These are phyloP conservation scores for Pionites leucogaster DNA, from an alignment of 2,113 vertebrate species.

Conservation along the genomic window DNA sequence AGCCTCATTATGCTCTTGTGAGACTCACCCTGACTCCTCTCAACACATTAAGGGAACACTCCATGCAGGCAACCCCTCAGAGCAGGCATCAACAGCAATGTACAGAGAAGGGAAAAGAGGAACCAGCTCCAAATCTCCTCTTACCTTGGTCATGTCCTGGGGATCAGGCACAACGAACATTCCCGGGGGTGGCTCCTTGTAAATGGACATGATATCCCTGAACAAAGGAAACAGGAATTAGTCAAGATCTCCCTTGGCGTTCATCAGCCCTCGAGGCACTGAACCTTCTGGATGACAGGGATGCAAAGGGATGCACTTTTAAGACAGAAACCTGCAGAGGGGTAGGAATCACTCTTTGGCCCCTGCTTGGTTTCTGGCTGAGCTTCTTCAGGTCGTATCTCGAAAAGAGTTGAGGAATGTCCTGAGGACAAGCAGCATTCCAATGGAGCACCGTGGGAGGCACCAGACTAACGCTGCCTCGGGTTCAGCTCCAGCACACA, in stretches of 20 bases:
- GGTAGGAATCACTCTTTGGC: background rate
- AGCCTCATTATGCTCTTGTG: background rate
- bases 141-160: slow-evolving; percentile 99
- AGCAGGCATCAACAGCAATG: background rate
- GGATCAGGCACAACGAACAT: slow-evolving; percentile 99
- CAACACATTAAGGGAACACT: rapidly evolving
- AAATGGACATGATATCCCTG: slow-evolving; percentile 99
- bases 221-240: slow-evolving; percentile 25
- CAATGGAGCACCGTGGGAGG: rapidly evolving
- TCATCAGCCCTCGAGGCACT: background rate
- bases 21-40: background rate
- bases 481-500: rapidly evolving
- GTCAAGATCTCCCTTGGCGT: background rate
- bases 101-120: background rate
- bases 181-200: slow-evolving; percentile 97
- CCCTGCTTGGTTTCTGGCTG: background rate
- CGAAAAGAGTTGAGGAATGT: rapidly evolving
- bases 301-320: background rate
- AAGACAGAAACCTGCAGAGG: background rate
- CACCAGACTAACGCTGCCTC: background rate
- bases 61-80: background rate
- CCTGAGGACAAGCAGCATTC: background rate
- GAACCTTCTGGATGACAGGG: background rate
- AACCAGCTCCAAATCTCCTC: background rate
- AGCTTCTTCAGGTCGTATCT: background rate